phyloP scores from a whole-genome alignment of 64 coral and sea anemone species.

The Astreopora myriophthalma region DNA sequence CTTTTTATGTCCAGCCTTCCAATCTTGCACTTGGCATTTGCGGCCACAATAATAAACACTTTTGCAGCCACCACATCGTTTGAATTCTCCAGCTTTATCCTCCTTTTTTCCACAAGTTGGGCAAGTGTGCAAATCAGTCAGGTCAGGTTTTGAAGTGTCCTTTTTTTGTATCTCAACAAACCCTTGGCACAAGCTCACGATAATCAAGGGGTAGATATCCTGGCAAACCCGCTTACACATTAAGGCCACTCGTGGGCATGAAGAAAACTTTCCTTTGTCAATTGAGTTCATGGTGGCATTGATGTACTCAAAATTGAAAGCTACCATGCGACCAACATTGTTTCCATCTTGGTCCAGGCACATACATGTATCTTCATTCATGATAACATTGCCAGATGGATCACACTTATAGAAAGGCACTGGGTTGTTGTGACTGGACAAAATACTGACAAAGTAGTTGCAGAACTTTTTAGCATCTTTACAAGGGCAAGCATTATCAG shows the following conservation, averaged over 20 bases:
- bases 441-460: constrained; percentile 21
- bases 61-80: constrained; percentile 53
- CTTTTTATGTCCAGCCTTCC: constrained; percentile 56
- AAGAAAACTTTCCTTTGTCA: constrained; percentile 18
- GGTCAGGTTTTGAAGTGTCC: neutral
- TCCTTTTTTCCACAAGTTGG: constrained; percentile 16
- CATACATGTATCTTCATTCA: constrained; percentile 61
- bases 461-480: constrained; percentile 43
- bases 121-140: constrained; percentile 27
- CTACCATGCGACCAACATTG: neutral
- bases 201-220: constrained; percentile 29
- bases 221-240: constrained; percentile 46
- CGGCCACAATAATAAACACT: constrained; percentile 51
- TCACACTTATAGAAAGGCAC: constrained; percentile 32
- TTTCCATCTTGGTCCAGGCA: constrained; percentile 34
- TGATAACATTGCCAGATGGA: constrained; percentile 20
- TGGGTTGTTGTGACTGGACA: constrained; percentile 35
- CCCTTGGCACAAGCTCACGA: constrained; percentile 18
- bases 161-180: constrained; percentile 43
- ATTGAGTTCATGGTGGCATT: constrained; percentile 11
- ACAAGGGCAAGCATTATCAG: constrained; percentile 10
- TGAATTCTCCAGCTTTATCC: constrained; percentile 41
- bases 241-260: constrained; percentile 9
- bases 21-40: constrained; percentile 37
- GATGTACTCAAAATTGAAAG: constrained; percentile 45